Conservation (phyloP, 2,797 vertebrate genomes). For the Sebastolobus alascanus region DNA sequence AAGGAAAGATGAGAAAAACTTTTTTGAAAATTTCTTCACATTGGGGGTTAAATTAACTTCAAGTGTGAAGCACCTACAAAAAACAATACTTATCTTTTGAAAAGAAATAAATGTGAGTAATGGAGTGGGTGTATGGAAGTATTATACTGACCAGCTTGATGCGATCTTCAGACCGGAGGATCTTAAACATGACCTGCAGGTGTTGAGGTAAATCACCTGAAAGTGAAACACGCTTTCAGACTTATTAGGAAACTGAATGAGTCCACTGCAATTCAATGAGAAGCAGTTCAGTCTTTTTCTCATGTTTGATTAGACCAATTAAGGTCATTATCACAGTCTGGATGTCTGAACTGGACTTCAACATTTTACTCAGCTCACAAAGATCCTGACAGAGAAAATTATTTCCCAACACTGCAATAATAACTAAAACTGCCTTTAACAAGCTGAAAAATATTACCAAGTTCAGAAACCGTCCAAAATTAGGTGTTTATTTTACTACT, state of each 20-base stretch:
- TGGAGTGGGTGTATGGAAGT: background rate
- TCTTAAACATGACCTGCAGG: conserved; percentile 98
- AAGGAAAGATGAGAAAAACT: no score
- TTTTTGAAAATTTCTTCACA: no score
- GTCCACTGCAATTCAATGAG: background rate
- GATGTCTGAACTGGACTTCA: background rate
- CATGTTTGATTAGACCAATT: background rate
- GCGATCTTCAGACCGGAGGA: conserved; percentile 96
- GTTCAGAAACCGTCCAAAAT: background rate
- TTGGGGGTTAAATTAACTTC: background rate
- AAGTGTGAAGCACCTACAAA: background rate
- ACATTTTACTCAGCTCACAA: background rate
- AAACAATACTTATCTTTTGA: background rate
- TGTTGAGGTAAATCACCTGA: conserved; percentile 97
- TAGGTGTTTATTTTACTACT: no score
- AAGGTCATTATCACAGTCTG: background rate
- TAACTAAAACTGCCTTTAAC: conserved; percentile 3
- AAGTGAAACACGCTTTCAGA: conserved; percentile 19
- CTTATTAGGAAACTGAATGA: background rate
- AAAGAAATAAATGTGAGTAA: background rate
- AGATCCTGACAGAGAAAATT: background rate
- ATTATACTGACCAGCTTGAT: conserved; percentile 93
- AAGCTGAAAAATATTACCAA: background rate
- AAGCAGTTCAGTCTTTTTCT: background rate
- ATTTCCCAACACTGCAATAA: background rate